Evolutionary conservation across 2,113 vertebrate genomes (phyloP).

Genomic region (Australoheros scitulus): DNA sequence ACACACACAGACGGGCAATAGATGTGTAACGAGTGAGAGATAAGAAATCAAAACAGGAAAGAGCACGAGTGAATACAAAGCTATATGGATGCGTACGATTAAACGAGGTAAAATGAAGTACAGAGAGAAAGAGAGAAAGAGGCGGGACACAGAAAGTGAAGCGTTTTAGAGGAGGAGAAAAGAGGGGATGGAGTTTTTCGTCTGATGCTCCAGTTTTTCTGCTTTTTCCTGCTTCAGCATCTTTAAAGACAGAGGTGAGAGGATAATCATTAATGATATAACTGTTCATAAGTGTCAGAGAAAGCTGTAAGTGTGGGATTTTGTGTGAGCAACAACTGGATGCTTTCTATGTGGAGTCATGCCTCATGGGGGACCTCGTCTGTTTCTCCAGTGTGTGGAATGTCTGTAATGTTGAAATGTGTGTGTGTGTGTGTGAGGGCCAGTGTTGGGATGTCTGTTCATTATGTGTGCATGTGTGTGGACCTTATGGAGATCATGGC

Average conservation of each 20-base stretch:
- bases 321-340: slow-evolving; percentile 27
- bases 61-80: background rate
- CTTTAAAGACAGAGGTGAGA: slow-evolving; percentile 70
- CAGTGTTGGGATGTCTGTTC: background rate
- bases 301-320: background rate
- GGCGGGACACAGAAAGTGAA: slow-evolving; percentile 4
- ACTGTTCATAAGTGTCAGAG: background rate
- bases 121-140: background rate
- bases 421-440: background rate
- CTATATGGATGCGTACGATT: background rate
- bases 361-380: slow-evolving; percentile 35
- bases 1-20: background rate
- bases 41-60: slow-evolving; percentile 26
- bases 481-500: background rate
- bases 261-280: background rate
- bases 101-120: background rate
- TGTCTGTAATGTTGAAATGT: slow-evolving; percentile 60
- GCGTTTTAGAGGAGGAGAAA: background rate
- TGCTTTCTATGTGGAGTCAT: slow-evolving; percentile 48
- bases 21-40: background rate
- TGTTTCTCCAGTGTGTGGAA: slow-evolving; percentile 65
- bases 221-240: slow-evolving; percentile 4
- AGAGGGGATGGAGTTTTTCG: slow-evolving; percentile 13
- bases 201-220: slow-evolving; percentile 33
- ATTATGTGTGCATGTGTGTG: background rate